These are phyloP conservation scores for Acropora tenuis DNA, from an alignment of 64 coral and sea anemone genomes.

Conservation along the genomic window DNA sequence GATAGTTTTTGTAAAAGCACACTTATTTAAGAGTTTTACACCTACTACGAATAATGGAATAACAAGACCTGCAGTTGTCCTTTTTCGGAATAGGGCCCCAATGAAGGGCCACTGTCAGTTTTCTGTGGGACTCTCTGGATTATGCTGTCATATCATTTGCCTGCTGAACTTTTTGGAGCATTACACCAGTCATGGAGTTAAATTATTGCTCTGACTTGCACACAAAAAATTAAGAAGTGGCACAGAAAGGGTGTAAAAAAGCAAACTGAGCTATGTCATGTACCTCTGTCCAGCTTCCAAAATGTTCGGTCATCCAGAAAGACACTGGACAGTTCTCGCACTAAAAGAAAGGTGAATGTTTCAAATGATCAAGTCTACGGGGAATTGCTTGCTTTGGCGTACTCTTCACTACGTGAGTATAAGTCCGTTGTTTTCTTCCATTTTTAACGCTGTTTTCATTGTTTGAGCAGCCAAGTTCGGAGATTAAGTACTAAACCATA, in stretches of 20 bases:
- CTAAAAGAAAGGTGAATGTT: too few relatives aligned
- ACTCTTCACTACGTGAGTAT: too few relatives aligned
- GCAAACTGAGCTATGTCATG: neutral
- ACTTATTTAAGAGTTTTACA: slow-evolving; percentile 48
- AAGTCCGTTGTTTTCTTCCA: too few relatives aligned
- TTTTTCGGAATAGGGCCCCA: slow-evolving; percentile 20
- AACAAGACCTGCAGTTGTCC: slow-evolving; percentile 64
- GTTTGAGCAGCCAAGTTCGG: too few relatives aligned
- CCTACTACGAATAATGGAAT: slow-evolving; percentile 33
- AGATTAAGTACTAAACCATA: too few relatives aligned
- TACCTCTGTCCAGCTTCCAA: neutral
- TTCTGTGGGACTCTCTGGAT: slow-evolving; percentile 21
- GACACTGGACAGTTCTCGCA: slow-evolving; percentile 11
- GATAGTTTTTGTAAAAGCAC: slow-evolving; percentile 50
- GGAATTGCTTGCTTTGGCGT: too few relatives aligned
- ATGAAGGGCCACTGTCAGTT: slow-evolving; percentile 38
- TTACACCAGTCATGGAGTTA: slow-evolving; percentile 6
- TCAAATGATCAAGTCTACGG: neutral
- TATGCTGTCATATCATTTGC: slow-evolving; percentile 48
- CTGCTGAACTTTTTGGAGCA: slow-evolving; percentile 9
- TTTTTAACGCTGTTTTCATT: too few relatives aligned
- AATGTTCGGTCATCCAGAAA: slow-evolving; percentile 7
- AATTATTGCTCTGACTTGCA: slow-evolving; percentile 28
- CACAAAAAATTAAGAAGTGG: neutral
- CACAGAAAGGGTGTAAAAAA: neutral